These are phyloP conservation scores for Plectus sambesii DNA, from an alignment of 1,140 invertebrate genomes.

Conservation along the genomic window DNA sequence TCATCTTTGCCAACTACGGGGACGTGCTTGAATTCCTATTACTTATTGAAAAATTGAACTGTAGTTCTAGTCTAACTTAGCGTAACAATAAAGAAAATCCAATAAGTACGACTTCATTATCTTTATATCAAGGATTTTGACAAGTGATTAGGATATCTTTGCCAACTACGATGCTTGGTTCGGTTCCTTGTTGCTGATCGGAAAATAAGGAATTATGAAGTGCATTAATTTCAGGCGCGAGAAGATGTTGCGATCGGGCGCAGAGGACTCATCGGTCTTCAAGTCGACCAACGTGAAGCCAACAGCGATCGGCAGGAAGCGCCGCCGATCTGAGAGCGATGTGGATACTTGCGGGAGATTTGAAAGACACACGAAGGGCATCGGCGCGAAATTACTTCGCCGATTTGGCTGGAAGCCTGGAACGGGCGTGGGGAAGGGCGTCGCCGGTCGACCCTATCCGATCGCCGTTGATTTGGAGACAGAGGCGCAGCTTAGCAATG, in stretches of 20 bases:
- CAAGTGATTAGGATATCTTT: no score
- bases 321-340: neutral
- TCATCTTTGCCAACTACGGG: no score
- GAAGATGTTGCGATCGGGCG: conserved; percentile 1
- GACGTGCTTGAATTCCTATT: conserved; percentile 11
- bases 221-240: conserved; percentile 3
- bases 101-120: no score
- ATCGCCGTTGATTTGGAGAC: conserved; percentile 19
- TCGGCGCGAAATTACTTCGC: conserved; percentile 52
- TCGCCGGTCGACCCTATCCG: conserved; percentile 24
- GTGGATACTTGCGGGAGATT: neutral
- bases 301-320: neutral
- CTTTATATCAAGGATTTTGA: no score
- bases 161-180: no score
- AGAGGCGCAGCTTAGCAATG: conserved; percentile 13
- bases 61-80: no score
- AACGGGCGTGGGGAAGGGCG: conserved; percentile 49
- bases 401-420: conserved; percentile 55
- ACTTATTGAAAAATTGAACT: neutral
- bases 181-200: no score
- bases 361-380: neutral
- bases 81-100: no score
- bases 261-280: conserved; percentile 1
- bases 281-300: neutral
- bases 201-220: no score